These are phyloP conservation scores for Geotrupes spiniger DNA, from an alignment of 2,888 invertebrate species.

Conservation along the genomic window DNA sequence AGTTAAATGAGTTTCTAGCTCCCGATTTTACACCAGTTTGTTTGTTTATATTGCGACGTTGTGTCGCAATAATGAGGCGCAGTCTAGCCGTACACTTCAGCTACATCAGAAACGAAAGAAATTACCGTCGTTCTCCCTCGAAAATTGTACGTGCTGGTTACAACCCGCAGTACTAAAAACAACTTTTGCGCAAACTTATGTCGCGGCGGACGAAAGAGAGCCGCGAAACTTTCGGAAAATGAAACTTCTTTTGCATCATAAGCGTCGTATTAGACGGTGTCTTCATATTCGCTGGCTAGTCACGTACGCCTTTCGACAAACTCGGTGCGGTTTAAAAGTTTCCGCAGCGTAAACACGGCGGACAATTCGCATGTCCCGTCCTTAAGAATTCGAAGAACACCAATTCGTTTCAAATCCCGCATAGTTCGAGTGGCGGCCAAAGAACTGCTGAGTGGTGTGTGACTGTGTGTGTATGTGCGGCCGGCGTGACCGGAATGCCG, in stretches of 20 bases:
- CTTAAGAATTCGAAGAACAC: conserved; percentile 36
- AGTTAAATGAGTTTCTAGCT: no score
- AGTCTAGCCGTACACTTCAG: not conserved
- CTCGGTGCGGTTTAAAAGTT: conserved; percentile 39
- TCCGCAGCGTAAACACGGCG: conserved; percentile 37
- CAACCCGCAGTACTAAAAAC: conserved; percentile 12
- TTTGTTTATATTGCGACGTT: no score
- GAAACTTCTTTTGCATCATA: conserved; percentile 31
- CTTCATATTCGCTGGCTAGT: conserved; percentile 28
- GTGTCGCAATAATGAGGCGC: no score
- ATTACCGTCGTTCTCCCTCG: conserved; percentile 16
- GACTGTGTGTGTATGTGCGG: conserved; percentile 36
- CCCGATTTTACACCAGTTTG: no score
- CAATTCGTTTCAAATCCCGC: conserved; percentile 36
- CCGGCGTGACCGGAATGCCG: conserved; percentile 40
- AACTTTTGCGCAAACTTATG: conserved; percentile 16
- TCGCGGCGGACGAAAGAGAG: conserved; percentile 14
- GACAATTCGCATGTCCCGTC: conserved; percentile 37
- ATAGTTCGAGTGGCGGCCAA: conserved; percentile 33
- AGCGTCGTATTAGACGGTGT: conserved; percentile 21
- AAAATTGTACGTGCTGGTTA: not conserved
- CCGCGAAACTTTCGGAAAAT: conserved; percentile 26
- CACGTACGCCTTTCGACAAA: conserved; percentile 37
- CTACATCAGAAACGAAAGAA: conserved; percentile 14
- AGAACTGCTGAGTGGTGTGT: conserved; percentile 42